These are phyloP conservation scores for Vireo altiloquus DNA, from an alignment of 2,113 vertebrate species.

Conservation along the genomic window DNA sequence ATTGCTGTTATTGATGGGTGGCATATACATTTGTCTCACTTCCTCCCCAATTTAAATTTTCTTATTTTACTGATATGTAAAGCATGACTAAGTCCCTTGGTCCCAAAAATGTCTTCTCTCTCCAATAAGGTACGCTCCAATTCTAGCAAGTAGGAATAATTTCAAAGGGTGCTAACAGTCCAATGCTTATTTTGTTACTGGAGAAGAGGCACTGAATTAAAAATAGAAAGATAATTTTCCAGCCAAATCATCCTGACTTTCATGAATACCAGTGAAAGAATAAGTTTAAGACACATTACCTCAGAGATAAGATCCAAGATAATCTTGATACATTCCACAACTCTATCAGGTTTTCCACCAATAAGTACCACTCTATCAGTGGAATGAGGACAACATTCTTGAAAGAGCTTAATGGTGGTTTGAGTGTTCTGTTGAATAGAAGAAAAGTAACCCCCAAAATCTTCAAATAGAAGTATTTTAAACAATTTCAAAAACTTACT, in stretches of 20 bases:
- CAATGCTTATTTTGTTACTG: background rate
- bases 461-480: background rate
- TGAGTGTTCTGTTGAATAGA: conserved; percentile 85
- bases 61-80: background rate
- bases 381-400: conserved; percentile 98
- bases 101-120: background rate
- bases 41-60: background rate
- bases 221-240: background rate
- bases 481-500: background rate
- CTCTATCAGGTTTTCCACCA: conserved; percentile 92
- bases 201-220: background rate
- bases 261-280: background rate
- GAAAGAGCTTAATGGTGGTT: conserved; percentile 98
- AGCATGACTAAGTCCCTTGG: background rate
- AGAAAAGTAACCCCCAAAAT: background rate
- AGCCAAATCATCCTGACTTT: background rate
- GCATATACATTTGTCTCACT: background rate
- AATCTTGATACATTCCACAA: conserved; percentile 96
- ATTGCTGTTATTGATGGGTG: background rate
- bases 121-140: background rate
- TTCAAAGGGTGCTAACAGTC: background rate
- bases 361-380: conserved; percentile 96
- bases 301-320: conserved; percentile 95
- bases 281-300: conserved; percentile 63
- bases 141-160: background rate